phyloP scores from a whole-genome alignment of 2,797 vertebrate genomes.

The Diglossa cyanea region DNA sequence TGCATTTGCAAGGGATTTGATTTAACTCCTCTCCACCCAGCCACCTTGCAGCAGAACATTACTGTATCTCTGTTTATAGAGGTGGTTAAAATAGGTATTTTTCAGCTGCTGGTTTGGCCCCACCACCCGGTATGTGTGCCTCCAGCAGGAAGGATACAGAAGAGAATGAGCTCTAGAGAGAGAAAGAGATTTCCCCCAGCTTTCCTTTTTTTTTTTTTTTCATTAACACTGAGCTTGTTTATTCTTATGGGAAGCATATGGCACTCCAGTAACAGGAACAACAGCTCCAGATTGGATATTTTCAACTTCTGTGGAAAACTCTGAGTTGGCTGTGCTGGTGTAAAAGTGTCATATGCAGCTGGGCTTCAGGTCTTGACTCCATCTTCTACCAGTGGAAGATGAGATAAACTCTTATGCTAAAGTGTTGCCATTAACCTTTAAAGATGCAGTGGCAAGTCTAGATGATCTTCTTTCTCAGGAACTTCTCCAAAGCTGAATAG shows the following conservation, averaged over 20 bases:
- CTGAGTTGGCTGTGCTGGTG: neutral
- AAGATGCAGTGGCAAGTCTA: neutral
- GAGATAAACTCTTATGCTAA: neutral
- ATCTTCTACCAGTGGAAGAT: neutral
- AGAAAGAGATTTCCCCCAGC: neutral
- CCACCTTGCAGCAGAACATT: neutral
- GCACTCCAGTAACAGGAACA: neutral
- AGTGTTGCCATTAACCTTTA: neutral
- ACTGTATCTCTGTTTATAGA: neutral
- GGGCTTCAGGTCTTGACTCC: neutral
- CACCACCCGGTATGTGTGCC: accelerated
- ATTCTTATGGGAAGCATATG: neutral
- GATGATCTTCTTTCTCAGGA: neutral
- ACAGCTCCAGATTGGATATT: neutral
- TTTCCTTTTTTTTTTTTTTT: neutral
- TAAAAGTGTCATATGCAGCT: accelerated
- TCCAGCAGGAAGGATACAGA: neutral
- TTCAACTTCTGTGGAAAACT: neutral
- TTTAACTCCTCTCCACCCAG: neutral
- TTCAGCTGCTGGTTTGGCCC: neutral
- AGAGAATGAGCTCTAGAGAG: neutral
- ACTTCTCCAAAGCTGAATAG: neutral
- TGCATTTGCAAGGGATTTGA: neutral
- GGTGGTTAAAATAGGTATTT: neutral
- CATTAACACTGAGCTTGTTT: neutral